Conservation (phyloP, 1,140 invertebrate genomes). For the Cydia fagiglandana region DNA sequence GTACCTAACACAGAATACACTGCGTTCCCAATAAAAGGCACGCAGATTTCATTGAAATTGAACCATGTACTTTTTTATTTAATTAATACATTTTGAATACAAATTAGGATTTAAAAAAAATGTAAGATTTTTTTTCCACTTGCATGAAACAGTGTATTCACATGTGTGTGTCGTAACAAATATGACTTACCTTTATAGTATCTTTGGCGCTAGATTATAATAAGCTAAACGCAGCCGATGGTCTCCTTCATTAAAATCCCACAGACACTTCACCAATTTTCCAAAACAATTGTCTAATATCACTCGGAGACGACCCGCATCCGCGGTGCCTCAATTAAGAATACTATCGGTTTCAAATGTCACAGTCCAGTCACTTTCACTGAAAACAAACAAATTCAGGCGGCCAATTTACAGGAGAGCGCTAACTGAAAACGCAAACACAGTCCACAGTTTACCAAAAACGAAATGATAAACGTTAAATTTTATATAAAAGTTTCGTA, state of each 20-base stretch:
- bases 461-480: constrained; percentile 22
- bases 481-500: constrained; percentile 12
- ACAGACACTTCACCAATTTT: constrained; percentile 66
- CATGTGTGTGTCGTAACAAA: constrained; percentile 33
- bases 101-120: neutral
- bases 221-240: constrained; percentile 34
- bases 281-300: constrained; percentile 34
- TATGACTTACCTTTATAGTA: constrained; percentile 54
- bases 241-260: constrained; percentile 51
- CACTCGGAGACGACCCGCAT: constrained; percentile 43
- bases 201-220: constrained; percentile 58
- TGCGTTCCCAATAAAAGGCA: no score
- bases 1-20: no score
- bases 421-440: constrained; percentile 65
- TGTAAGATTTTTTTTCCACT: neutral
- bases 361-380: constrained; percentile 67
- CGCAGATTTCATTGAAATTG: no score
- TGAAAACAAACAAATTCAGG: constrained; percentile 49
- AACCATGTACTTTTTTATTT: no score
- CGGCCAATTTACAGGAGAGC: constrained; percentile 48
- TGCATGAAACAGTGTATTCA: neutral
- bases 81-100: neutral
- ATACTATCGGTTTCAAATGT: constrained; percentile 64
- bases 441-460: neutral
- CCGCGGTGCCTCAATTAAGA: constrained; percentile 47